phyloP scores from a whole-genome alignment of 2,888 invertebrate species.

The Andrena fulva region DNA sequence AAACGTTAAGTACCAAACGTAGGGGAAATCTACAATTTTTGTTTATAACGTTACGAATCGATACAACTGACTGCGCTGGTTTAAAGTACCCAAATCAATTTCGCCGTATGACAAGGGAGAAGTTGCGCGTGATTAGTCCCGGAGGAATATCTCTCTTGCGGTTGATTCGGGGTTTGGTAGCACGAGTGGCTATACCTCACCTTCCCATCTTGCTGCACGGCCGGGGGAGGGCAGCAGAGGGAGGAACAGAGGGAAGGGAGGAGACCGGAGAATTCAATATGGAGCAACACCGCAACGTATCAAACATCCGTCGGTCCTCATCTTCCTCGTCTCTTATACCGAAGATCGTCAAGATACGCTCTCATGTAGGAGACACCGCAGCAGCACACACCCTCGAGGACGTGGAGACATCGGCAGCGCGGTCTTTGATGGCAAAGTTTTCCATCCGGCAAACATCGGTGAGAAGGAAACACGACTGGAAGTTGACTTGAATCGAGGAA shows the following conservation, averaged over 20 bases:
- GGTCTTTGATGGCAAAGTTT: constrained; percentile 76
- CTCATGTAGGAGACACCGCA: constrained; percentile 66
- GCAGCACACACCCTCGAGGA: constrained; percentile 53
- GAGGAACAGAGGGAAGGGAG: constrained; percentile 21
- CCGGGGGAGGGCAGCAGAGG: neutral
- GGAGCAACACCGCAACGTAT: constrained; percentile 80
- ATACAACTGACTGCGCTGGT: constrained; percentile 22
- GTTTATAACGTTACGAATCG: neutral
- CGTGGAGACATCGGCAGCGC: constrained; percentile 60
- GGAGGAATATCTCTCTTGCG: constrained; percentile 67
- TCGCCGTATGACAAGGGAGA: constrained; percentile 67
- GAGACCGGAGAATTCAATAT: constrained; percentile 78
- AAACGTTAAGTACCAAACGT: too few species aligned
- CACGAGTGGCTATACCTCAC: constrained; percentile 66
- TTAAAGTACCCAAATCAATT: constrained; percentile 66
- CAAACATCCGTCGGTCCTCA: constrained; percentile 81
- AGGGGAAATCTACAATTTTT: neutral
- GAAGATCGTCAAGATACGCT: constrained; percentile 65
- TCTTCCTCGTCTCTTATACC: constrained; percentile 71
- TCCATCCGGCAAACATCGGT: constrained; percentile 75
- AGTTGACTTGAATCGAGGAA: constrained; percentile 70
- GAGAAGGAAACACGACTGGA: constrained; percentile 49
- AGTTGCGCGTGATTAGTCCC: constrained; percentile 71
- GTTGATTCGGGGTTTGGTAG: constrained; percentile 68
- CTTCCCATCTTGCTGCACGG: constrained; percentile 48